Conservation (phyloP, 92 coral and sea anemone genomes). For the Pocillopora grandis region DNA sequence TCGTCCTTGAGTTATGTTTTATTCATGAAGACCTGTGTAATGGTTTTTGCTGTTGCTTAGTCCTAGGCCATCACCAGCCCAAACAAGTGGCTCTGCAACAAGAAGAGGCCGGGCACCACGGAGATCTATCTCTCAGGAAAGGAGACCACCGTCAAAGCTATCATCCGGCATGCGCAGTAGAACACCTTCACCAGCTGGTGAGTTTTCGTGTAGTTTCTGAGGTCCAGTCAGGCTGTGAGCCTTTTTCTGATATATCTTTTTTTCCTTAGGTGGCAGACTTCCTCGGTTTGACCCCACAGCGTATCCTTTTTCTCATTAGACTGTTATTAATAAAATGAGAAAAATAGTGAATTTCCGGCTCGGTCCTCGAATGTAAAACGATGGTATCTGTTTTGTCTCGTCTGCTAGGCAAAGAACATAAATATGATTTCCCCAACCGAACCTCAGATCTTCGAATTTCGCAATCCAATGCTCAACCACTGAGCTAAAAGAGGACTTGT, state of each 20-base stretch:
- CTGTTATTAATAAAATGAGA: background rate
- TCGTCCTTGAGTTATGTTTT: no score
- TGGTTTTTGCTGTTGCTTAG: conserved; percentile 3
- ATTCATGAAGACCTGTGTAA: background rate
- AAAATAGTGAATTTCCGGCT: no score
- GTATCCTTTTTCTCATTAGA: conserved; percentile 75
- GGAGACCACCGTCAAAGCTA: conserved; percentile 71
- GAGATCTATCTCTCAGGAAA: conserved; percentile 82
- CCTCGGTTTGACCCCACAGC: conserved; percentile 98
- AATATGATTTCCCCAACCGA: no score
- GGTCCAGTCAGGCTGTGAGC: background rate
- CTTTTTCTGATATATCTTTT: background rate
- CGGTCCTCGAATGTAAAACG: no score
- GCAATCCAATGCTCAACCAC: no score
- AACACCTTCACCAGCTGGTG: conserved; percentile 93
- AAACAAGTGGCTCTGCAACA: conserved; percentile 46
- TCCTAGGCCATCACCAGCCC: conserved; percentile 72
- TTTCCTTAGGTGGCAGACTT: conserved; percentile 58
- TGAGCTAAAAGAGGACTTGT: no score
- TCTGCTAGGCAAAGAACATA: no score
- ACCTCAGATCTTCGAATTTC: no score
- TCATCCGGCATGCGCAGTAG: conserved; percentile 71
- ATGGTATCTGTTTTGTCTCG: no score
- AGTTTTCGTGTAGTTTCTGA: background rate
- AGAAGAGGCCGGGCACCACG: conserved; percentile 58